These are phyloP conservation scores for Halictus rubicundus DNA, from an alignment of 1,140 invertebrate genomes.

Conservation along the genomic window DNA sequence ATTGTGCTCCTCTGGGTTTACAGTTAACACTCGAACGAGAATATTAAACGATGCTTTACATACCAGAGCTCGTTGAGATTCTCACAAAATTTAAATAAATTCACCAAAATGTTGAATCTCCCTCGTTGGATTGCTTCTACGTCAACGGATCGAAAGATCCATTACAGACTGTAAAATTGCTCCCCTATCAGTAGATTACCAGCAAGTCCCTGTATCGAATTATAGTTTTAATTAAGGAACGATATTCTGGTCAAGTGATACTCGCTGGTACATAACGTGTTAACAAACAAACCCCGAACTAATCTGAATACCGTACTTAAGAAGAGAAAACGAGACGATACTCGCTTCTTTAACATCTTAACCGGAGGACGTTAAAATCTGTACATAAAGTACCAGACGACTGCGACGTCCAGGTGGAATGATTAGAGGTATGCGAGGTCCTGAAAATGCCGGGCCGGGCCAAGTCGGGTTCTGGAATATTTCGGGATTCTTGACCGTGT, in stretches of 20 bases:
- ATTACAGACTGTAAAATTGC: neutral
- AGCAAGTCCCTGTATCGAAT: neutral
- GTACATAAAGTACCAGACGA: constrained; percentile 9
- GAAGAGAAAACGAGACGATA: neutral
- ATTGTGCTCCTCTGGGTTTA: too few species aligned
- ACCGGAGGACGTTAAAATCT: constrained; percentile 11
- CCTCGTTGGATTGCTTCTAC: constrained; percentile 18
- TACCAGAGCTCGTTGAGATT: too few species aligned
- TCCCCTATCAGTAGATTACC: neutral
- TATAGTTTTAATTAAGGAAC: neutral
- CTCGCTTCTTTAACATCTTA: constrained; percentile 41
- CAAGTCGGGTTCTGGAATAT: too few species aligned
- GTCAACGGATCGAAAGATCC: neutral
- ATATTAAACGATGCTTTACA: too few species aligned
- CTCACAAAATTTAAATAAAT: too few species aligned
- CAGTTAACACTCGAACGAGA: neutral
- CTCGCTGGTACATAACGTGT: too few species aligned
- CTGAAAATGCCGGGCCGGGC: too few species aligned
- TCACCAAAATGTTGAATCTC: neutral
- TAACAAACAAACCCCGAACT: constrained; percentile 17
- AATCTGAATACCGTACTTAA: constrained; percentile 7
- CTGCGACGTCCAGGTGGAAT: constrained; percentile 3
- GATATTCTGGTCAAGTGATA: neutral
- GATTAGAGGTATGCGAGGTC: too few species aligned
- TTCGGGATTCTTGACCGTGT: too few species aligned